A percentile compares a stretch with the other conserved stretches of the same genome.
Conservation (phyloP, 2,888 invertebrate genomes). For the Empis livida region DNA sequence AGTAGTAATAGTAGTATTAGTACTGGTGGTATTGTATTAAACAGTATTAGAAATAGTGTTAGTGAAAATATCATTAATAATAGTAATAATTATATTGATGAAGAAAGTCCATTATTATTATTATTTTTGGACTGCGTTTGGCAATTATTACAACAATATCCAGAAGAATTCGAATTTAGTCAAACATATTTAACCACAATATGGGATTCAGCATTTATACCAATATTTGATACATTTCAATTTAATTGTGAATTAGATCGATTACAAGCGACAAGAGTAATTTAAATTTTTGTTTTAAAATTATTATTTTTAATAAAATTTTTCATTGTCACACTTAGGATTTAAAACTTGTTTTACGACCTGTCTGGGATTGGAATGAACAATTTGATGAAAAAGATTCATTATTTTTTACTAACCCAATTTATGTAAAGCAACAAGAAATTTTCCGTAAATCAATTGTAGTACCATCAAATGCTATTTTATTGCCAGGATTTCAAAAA, state of each 20-base stretch:
- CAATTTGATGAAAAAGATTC: constrained; percentile 75
- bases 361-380: constrained; percentile 84
- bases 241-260: constrained; percentile 77
- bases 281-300: constrained; percentile 38
- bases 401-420: constrained; percentile 71
- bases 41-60: constrained; percentile 23
- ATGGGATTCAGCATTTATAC: constrained; percentile 81
- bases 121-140: constrained; percentile 88
- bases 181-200: constrained; percentile 84
- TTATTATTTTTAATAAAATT: not conserved
- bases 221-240: constrained; percentile 85
- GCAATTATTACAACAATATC: constrained; percentile 82
- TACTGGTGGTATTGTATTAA: no score
- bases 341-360: constrained; percentile 46
- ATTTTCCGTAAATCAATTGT: constrained; percentile 26
- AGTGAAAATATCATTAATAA: constrained; percentile 32
- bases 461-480: constrained; percentile 23
- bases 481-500: constrained; percentile 22
- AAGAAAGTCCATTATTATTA: constrained; percentile 74
- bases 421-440: constrained; percentile 42
- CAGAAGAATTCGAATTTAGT: constrained; percentile 79
- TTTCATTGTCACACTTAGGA: constrained; percentile 15
- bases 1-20: not conserved
- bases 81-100: constrained; percentile 38
- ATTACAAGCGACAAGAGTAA: constrained; percentile 41